A percentile compares a stretch with the other conserved stretches of the same genome.
These are phyloP conservation scores for Drosophila setifemur DNA, from an alignment of 1,140 invertebrate species.

Conservation along the genomic window DNA sequence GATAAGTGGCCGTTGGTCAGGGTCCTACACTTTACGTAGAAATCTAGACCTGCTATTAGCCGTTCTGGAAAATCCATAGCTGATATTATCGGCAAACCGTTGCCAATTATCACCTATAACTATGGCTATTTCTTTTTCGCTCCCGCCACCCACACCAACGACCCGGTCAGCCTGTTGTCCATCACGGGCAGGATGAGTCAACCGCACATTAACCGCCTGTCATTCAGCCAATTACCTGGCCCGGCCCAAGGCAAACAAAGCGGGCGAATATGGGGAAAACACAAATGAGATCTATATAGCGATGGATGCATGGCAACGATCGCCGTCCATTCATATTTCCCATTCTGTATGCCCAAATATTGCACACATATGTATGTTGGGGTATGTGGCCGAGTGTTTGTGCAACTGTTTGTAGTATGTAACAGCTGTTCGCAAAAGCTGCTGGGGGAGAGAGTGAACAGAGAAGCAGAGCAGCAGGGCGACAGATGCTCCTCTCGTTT, in stretches of 20 bases:
- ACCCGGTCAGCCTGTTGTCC: slow-evolving; percentile 2
- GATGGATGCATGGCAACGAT: slow-evolving; percentile 43
- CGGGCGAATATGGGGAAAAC: not conserved
- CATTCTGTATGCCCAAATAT: slow-evolving; percentile 68
- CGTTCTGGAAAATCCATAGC: not conserved
- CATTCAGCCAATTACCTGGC: slow-evolving; percentile 66
- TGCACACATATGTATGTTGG: slow-evolving; percentile 6
- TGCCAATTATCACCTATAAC: slow-evolving; percentile 30
- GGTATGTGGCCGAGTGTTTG: slow-evolving; percentile 1
- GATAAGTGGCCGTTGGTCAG: slow-evolving; percentile 30
- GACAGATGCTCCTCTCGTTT: slow-evolving; percentile 9
- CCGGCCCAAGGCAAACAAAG: slow-evolving; percentile 47
- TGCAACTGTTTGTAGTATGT: slow-evolving; percentile 3
- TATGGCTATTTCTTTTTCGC: no score
- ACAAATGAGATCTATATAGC: slow-evolving; percentile 2
- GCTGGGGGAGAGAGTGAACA: not conserved
- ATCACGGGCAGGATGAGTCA: slow-evolving; percentile 46
- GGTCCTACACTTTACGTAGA: no score
- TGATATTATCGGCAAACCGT: slow-evolving; percentile 5
- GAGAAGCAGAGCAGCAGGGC: no score
- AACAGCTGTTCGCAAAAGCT: slow-evolving; percentile 23
- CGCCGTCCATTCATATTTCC: slow-evolving; percentile 46
- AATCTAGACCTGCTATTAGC: slow-evolving; percentile 18
- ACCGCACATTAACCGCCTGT: slow-evolving; percentile 51
- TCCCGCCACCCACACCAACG: no score